A percentile compares a stretch with the other conserved stretches of the same genome.
These are phyloP conservation scores for Ceyx margarethae DNA, from an alignment of 2,113 vertebrate genomes.

Conservation along the genomic window DNA sequence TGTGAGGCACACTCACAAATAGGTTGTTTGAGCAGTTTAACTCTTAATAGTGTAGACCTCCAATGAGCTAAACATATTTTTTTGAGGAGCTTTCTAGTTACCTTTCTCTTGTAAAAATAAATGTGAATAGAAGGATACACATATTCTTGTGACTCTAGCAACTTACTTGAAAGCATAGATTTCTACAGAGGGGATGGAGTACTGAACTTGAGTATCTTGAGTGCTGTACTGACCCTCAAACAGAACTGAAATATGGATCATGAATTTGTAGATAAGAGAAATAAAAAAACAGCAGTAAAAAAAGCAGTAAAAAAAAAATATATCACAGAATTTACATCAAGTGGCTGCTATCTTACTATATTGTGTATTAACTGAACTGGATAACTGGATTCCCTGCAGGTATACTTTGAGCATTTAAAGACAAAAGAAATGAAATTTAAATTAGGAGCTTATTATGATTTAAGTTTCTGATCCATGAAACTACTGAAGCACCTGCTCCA, in stretches of 20 bases:
- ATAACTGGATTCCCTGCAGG: neutral
- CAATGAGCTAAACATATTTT: neutral
- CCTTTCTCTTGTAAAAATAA: neutral
- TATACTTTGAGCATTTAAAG: neutral
- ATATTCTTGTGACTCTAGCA: neutral
- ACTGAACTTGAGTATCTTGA: neutral
- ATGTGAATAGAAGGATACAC: neutral
- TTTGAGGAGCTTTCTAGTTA: neutral
- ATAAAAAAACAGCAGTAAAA: neutral
- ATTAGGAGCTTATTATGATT: neutral
- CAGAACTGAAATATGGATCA: neutral
- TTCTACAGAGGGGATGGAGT: neutral
- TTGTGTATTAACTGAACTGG: neutral
- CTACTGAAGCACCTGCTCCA: neutral
- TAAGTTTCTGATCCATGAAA: neutral
- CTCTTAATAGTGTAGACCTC: neutral
- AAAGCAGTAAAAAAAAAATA: neutral
- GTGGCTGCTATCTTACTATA: neutral
- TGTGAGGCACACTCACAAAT: neutral
- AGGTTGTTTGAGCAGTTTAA: neutral
- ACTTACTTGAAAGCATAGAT: neutral
- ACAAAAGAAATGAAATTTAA: neutral
- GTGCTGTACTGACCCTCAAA: neutral
- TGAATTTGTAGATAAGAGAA: neutral
- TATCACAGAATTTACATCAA: neutral